Percentiles rank a stretch among this genome's conserved stretches.
phyloP scores from a whole-genome alignment of 2,113 vertebrate species.

The Tamias sibiricus region DNA sequence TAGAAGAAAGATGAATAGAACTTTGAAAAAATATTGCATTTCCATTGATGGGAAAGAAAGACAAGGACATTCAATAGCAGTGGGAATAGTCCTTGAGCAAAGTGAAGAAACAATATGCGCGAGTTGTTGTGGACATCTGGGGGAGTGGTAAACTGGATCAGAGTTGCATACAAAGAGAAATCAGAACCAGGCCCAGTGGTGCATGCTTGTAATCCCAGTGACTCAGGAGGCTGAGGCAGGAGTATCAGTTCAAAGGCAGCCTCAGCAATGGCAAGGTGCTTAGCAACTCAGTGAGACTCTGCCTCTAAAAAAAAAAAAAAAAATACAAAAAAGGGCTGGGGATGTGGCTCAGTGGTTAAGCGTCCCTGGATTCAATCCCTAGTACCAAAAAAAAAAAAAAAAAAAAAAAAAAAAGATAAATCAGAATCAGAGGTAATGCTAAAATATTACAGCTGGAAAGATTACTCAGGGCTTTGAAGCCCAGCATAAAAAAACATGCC shows the following conservation, averaged over 20 bases:
- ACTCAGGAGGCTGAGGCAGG: no score
- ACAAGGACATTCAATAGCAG: background rate
- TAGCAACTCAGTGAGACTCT: no score
- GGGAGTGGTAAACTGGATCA: background rate
- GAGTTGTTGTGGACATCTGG: background rate
- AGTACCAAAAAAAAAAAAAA: no score
- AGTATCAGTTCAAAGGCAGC: no score
- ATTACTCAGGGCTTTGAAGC: background rate
- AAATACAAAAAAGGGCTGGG: no score
- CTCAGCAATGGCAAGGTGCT: no score
- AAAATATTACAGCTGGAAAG: background rate
- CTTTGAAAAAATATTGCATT: background rate
- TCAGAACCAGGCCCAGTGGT: background rate
- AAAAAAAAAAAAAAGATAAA: background rate
- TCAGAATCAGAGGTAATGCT: no score
- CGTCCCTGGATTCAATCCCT: no score
- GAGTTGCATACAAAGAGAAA: slow-evolving; percentile 1
- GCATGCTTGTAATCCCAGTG: no score
- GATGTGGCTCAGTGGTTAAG: no score
- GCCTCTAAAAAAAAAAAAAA: no score
- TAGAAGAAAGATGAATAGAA: slow-evolving; percentile 39
- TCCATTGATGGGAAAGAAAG: background rate
- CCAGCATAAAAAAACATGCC: background rate
- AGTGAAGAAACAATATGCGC: background rate
- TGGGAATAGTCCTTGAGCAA: background rate